A percentile compares a stretch with the other conserved stretches of the same genome.
Evolutionary conservation across 2,797 vertebrate genomes (phyloP).

Genomic region (Diplodus puntazzo): DNA sequence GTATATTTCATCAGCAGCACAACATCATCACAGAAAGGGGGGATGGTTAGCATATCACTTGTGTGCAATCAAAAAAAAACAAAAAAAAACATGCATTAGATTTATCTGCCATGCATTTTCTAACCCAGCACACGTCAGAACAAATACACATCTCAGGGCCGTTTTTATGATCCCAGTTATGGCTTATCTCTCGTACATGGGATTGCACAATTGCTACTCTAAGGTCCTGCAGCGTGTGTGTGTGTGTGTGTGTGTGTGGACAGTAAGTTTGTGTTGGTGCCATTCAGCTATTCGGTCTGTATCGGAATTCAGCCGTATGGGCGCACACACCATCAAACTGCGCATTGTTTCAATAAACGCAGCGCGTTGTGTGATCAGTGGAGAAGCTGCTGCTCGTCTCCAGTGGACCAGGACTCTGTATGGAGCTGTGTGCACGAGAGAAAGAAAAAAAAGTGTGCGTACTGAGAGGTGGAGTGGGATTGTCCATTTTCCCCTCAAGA

Average conservation of each 20-base stretch:
- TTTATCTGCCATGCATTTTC: conserved; percentile 44
- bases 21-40: conserved; percentile 32
- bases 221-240: conserved; percentile 17
- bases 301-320: conserved; percentile 63
- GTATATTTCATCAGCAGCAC: conserved; percentile 54
- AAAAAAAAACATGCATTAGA: conserved; percentile 32
- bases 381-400: conserved; percentile 73
- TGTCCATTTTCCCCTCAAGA: conserved; percentile 78
- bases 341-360: conserved; percentile 77
- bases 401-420: conserved; percentile 72
- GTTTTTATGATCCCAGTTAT: conserved; percentile 43
- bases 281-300: conserved; percentile 39
- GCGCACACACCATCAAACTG: conserved; percentile 57
- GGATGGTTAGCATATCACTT: conserved; percentile 38
- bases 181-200: neutral
- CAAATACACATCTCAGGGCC: conserved; percentile 33
- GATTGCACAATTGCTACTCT: conserved; percentile 25
- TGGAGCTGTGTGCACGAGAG: conserved; percentile 80
- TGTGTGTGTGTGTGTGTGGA: too few relatives aligned
- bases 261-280: conserved; percentile 26
- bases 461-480: conserved; percentile 71
- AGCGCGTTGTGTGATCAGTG: conserved; percentile 76
- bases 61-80: conserved; percentile 38
- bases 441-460: conserved; percentile 80
- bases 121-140: conserved; percentile 28